phyloP scores from a whole-genome alignment of 2,113 vertebrate species.

The Hippocampus barbouri region DNA sequence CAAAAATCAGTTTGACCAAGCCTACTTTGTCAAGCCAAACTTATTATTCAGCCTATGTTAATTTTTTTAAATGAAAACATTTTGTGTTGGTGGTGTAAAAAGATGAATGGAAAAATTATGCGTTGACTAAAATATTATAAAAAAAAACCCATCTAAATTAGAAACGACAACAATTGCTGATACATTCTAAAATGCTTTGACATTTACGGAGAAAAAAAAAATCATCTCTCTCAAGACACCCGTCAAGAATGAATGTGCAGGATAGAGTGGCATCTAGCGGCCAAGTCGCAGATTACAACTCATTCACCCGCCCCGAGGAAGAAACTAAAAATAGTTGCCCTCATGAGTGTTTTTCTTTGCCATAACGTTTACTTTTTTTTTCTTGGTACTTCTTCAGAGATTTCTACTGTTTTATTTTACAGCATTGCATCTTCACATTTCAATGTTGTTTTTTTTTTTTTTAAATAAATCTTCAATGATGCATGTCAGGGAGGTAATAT shows the following conservation, averaged over 20 bases:
- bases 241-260: background rate
- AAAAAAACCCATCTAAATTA: no score
- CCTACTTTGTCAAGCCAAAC: no score
- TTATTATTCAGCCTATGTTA: no score
- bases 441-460: background rate
- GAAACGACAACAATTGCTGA: no score
- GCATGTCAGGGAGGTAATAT: constrained; percentile 42
- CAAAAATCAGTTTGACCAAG: no score
- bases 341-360: background rate
- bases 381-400: background rate
- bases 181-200: no score
- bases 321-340: background rate
- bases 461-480: background rate
- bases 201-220: background rate
- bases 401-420: background rate
- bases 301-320: background rate
- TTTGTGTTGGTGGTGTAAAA: no score
- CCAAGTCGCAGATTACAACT: background rate
- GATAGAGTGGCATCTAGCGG: background rate
- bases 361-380: background rate
- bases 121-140: no score
- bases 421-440: background rate
- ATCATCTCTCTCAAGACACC: background rate
- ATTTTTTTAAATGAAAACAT: no score
- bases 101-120: background rate